phyloP scores from a whole-genome alignment of 2,888 invertebrate genomes.

The Hirtodrosophila alboralis region DNA sequence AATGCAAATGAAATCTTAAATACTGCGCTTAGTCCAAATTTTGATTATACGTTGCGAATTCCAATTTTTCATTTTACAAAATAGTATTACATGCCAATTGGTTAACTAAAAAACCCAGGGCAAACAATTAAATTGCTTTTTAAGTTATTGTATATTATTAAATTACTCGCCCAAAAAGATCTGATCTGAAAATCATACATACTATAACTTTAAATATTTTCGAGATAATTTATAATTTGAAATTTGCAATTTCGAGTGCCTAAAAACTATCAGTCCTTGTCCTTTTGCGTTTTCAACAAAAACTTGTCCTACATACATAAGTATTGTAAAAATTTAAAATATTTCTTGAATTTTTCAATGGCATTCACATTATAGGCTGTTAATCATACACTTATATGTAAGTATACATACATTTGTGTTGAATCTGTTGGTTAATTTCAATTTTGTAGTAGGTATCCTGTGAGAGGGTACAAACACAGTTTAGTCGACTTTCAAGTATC shows the following conservation, averaged over 20 bases:
- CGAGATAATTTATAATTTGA: too few relatives aligned
- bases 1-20: slow-evolving; percentile 61
- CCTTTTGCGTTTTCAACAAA: slow-evolving; percentile 37
- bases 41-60: slow-evolving; percentile 58
- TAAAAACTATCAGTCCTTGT: slow-evolving; percentile 64
- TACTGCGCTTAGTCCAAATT: slow-evolving; percentile 56
- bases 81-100: slow-evolving; percentile 33
- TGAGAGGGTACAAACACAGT: neutral
- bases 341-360: slow-evolving; percentile 12
- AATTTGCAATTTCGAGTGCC: slow-evolving; percentile 27
- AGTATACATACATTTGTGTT: too few relatives aligned
- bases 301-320: slow-evolving; percentile 8
- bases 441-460: slow-evolving; percentile 1
- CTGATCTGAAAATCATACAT: too few relatives aligned
- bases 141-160: slow-evolving; percentile 1
- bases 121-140: slow-evolving; percentile 42
- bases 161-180: neutral
- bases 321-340: slow-evolving; percentile 13
- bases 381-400: too few relatives aligned
- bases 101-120: slow-evolving; percentile 17
- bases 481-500: slow-evolving; percentile 11
- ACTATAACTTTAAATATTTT: neutral
- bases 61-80: slow-evolving; percentile 8
- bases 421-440: neutral
- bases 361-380: neutral